phyloP scores from a whole-genome alignment of 2,888 invertebrate genomes.

The Tetranychus truncatus region DNA sequence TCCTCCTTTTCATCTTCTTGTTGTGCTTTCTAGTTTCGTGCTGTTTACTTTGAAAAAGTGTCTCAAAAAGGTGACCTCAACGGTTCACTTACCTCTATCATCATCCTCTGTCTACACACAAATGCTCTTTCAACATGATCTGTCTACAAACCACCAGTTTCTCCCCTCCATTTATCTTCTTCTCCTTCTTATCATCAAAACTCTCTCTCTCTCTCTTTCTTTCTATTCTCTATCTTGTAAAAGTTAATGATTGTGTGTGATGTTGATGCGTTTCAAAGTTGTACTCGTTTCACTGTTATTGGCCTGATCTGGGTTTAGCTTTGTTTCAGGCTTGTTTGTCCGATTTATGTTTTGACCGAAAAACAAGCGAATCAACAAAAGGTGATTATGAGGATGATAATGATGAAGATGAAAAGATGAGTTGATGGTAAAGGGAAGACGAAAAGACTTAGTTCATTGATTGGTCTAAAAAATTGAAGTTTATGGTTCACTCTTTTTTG shows the following conservation, averaged over 20 bases:
- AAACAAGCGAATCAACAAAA: neutral
- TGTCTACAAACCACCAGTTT: neutral
- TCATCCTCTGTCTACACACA: neutral
- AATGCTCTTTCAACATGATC: neutral
- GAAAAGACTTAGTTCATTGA: neutral
- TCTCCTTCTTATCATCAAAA: neutral
- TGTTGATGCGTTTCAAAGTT: neutral
- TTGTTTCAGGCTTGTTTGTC: neutral
- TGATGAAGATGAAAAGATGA: neutral
- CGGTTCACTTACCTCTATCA: neutral
- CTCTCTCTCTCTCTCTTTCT: conserved; percentile 11
- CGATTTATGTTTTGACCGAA: neutral
- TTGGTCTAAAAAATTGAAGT: neutral
- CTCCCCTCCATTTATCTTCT: neutral
- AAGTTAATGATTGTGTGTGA: neutral
- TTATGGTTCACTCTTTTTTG: neutral
- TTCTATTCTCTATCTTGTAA: neutral
- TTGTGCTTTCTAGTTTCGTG: neutral
- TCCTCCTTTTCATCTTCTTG: neutral
- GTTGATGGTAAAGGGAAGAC: neutral
- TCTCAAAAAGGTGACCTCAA: neutral
- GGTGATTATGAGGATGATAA: neutral
- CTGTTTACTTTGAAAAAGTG: neutral
- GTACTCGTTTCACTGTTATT: neutral
- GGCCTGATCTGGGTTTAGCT: neutral